phyloP scores from a whole-genome alignment of 2,888 invertebrate species.

The Polymixis flavicincta region DNA sequence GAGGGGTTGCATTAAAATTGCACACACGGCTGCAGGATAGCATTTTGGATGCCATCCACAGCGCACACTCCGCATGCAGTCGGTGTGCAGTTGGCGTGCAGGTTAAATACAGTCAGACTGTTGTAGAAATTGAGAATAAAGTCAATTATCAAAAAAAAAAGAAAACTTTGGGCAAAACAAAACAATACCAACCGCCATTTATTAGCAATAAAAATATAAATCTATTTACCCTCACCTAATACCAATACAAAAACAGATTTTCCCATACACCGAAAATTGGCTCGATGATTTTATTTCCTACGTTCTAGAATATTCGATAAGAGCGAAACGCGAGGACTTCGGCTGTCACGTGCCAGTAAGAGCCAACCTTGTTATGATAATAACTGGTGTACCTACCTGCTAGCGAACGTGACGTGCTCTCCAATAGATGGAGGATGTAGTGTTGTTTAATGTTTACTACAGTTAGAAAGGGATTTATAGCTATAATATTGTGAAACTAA shows the following conservation, averaged over 20 bases:
- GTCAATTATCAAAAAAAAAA: not conserved
- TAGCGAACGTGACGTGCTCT: conserved; percentile 54
- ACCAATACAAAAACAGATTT: conserved; percentile 37
- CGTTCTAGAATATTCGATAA: conserved; percentile 59
- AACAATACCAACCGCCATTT: not conserved
- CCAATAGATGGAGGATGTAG: conserved; percentile 32
- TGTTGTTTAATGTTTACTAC: conserved; percentile 35
- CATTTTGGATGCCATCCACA: not conserved
- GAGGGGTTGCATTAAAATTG: not conserved
- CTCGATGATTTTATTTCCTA: conserved; percentile 55
- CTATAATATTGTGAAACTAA: conserved; percentile 5
- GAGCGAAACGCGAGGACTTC: conserved; percentile 46
- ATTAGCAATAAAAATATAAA: conserved; percentile 19
- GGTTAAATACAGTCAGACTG: not conserved
- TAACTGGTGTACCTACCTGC: conserved; percentile 55
- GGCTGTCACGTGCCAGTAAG: conserved; percentile 62
- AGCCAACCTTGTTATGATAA: conserved; percentile 66
- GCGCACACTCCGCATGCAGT: not conserved
- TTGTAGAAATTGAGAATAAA: not conserved
- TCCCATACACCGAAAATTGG: conserved; percentile 24
- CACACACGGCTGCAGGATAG: not conserved
- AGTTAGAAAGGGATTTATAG: conserved; percentile 16
- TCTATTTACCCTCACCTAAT: conserved; percentile 34
- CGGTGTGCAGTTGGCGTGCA: too few relatives aligned
- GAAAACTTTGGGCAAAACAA: not conserved